These are phyloP conservation scores for Phlogophora meticulosa DNA, from an alignment of 2,888 invertebrate species.

Conservation along the genomic window DNA sequence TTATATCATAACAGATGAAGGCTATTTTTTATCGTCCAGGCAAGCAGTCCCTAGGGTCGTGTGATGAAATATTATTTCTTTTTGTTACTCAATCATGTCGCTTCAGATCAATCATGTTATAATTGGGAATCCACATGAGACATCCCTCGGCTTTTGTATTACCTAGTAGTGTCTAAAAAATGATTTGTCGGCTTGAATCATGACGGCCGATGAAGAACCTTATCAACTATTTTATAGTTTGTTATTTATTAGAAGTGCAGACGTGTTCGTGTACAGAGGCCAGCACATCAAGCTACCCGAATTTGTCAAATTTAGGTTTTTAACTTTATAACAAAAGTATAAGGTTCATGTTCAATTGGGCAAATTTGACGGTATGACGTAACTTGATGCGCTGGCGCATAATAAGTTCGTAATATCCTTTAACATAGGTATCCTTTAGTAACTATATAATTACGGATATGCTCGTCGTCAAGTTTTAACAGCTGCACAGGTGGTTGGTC, in stretches of 20 bases:
- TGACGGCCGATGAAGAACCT: slow-evolving; percentile 24
- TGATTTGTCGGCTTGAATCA: slow-evolving; percentile 8
- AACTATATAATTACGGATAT: too few species aligned
- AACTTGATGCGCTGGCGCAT: too few species aligned
- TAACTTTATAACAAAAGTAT: too few species aligned
- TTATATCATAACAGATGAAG: slow-evolving; percentile 32
- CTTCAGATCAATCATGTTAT: slow-evolving; percentile 60
- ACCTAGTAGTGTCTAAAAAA: slow-evolving; percentile 18
- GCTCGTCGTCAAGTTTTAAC: too few species aligned
- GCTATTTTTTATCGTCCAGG: slow-evolving; percentile 41
- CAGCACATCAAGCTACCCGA: too few species aligned
- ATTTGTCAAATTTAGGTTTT: too few species aligned
- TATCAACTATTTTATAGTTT: slow-evolving; percentile 9
- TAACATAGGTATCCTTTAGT: too few species aligned
- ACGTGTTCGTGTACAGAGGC: too few species aligned
- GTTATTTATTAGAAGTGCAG: not conserved
- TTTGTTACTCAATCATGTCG: slow-evolving; percentile 61
- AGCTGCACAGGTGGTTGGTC: too few species aligned
- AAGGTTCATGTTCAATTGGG: too few species aligned
- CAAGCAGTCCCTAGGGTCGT: slow-evolving; percentile 49
- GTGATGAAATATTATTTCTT: slow-evolving; percentile 62
- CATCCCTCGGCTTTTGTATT: slow-evolving; percentile 43
- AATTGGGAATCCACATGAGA: slow-evolving; percentile 55
- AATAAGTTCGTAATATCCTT: too few species aligned
- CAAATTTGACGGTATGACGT: too few species aligned